phyloP scores from a whole-genome alignment of 2,113 vertebrate genomes.

The Formicarius rufipectus region DNA sequence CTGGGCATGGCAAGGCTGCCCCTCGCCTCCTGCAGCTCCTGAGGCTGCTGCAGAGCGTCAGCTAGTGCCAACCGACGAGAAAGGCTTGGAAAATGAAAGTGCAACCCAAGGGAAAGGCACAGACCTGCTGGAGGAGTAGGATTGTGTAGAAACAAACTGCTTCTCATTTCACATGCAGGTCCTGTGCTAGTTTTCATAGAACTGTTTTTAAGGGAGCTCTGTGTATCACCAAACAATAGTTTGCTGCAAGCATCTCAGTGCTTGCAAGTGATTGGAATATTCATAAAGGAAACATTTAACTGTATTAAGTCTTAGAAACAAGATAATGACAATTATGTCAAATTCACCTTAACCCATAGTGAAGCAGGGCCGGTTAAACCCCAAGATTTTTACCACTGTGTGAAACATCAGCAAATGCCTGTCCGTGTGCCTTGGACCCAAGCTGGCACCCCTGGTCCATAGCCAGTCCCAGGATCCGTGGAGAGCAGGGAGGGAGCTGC shows the following conservation, averaged over 20 bases:
- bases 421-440: background rate
- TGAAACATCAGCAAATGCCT: background rate
- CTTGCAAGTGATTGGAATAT: background rate
- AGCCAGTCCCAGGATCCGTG: accelerated
- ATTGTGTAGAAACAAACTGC: background rate
- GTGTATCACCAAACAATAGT: background rate
- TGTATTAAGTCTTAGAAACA: background rate
- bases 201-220: background rate
- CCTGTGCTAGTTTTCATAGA: background rate
- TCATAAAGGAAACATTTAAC: background rate
- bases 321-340: background rate
- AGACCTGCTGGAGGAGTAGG: background rate
- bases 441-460: accelerated
- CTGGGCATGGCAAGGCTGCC: background rate
- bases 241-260: background rate
- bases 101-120: background rate
- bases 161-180: background rate
- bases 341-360: background rate
- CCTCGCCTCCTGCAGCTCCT: background rate
- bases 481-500: background rate
- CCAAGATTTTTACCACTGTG: background rate
- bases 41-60: background rate
- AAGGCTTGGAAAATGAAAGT: background rate
- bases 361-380: background rate
- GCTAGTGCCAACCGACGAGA: background rate